A percentile compares a stretch with the other conserved stretches of the same genome.
phyloP scores from a whole-genome alignment of 2,797 vertebrate species.

The Rhyacichthys aspro region DNA sequence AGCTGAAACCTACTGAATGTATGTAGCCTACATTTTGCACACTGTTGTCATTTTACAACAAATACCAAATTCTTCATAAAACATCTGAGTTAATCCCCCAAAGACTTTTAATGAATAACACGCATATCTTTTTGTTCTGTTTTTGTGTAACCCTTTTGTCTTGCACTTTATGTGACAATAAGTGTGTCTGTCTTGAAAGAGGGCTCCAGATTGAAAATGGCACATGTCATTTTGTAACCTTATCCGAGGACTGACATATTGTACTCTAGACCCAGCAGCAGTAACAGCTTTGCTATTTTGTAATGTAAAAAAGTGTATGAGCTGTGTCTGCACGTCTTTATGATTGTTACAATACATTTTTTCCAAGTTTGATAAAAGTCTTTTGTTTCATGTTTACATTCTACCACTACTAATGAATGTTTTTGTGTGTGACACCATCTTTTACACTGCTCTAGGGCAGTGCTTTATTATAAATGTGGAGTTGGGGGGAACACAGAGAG shows the following conservation, averaged over 20 bases:
- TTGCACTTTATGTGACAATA: conserved; percentile 86
- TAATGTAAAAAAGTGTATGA: conserved; percentile 86
- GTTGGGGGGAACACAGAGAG: no score
- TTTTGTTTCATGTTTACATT: conserved; percentile 18
- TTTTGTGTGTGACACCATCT: no score
- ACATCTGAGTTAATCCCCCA: neutral
- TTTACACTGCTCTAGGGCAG: no score
- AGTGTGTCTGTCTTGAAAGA: conserved; percentile 45
- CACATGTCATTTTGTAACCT: conserved; percentile 52
- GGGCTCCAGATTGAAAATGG: conserved; percentile 69
- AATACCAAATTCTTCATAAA: conserved; percentile 4
- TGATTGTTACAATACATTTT: conserved; percentile 85
- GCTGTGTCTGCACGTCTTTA: conserved; percentile 80
- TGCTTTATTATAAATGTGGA: no score
- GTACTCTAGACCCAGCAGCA: conserved; percentile 75
- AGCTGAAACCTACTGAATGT: conserved; percentile 5
- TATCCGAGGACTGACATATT: conserved; percentile 68
- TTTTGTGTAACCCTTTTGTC: conserved; percentile 56
- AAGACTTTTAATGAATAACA: conserved; percentile 6
- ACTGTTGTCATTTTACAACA: conserved; percentile 1
- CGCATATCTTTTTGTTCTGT: conserved; percentile 29
- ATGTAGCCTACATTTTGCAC: conserved; percentile 3
- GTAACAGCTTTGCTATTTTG: conserved; percentile 84
- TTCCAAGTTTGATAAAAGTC: conserved; percentile 60
- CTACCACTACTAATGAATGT: no score